Base-by-base conservation (phyloP, 2,888 invertebrate species). In the Chorisops tibialis region DNA sequence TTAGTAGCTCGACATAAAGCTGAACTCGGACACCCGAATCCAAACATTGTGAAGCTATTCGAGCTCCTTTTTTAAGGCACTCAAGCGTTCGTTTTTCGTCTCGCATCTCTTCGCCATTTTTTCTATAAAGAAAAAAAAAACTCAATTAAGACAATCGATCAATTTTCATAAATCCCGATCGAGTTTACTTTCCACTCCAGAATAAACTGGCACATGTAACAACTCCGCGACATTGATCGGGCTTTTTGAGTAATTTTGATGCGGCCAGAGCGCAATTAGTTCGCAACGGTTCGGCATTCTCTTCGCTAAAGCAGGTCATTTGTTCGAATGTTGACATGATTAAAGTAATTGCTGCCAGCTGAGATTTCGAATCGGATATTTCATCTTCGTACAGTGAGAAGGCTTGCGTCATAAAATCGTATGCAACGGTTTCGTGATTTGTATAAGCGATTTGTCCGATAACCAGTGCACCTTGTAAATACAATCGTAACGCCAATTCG, bases 381-480 rank as follows among this genome's bases (percentile, higher is more conserved):
- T 98, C 98, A 76, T 99, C 99, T 77, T 99, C 98, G 75, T 98
- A 99, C 59, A 99, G 78, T 0, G 96, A 93, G 79, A 99, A 98
- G 0, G 97, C 95, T 64, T 79, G 78, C 19, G 97, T 96, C 76
- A 99, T 88, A 74, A 95, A 99, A 79, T 99, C 99, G 79, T 99
- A 99, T 0, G 97, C 97, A 1, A 98, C 91, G 7, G 95, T 93
- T 79, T 98, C 97, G 75, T 93, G 92, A 74, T 96, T 95, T 63
- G 94, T 91, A 78, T 97, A 98, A 6, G 87, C 87, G 59, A 96
- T 93, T 77, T 92, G 89, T 60, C 93, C 91, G 62, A 95, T 93
- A 0, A 95, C 93, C 49, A 97, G 80, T 0, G 97, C 97, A 2
- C 97, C 98, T 80, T 98, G 96, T 2, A 99, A 84, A 78, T 96